Evolutionary conservation across 1,140 invertebrate genomes (phyloP).

Genomic region (Oncopodura yosiiana): DNA sequence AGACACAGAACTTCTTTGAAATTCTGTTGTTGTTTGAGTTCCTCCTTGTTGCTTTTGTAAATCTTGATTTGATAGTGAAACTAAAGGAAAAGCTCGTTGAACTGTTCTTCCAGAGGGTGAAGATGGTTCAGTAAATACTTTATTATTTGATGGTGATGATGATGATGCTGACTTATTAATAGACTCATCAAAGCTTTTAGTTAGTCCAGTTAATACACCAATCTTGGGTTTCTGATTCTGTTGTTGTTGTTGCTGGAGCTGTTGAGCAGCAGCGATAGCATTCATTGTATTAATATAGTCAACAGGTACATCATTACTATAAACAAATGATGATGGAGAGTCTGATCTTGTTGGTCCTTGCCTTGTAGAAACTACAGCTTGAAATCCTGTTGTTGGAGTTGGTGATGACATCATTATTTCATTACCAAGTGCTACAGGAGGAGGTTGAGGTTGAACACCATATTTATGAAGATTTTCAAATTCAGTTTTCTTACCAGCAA

Average conservation of each 20-base stretch:
- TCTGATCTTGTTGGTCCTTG: neutral
- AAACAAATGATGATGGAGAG: too few relatives aligned
- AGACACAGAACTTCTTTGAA: constrained; percentile 10
- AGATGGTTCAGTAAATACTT: too few relatives aligned
- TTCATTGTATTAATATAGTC: too few relatives aligned
- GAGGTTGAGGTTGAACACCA: neutral
- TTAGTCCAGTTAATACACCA: constrained; percentile 17
- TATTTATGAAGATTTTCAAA: neutral
- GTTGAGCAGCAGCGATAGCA: too few relatives aligned
- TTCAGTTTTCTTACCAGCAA: constrained; percentile 2
- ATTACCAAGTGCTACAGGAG: too few relatives aligned
- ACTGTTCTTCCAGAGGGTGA: neutral
- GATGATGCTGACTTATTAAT: constrained; percentile 13
- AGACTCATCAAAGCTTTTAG: constrained; percentile 24
- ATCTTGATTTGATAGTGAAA: too few relatives aligned
- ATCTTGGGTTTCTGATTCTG: constrained; percentile 8
- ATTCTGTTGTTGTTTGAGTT: constrained; percentile 11
- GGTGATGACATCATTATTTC: too few relatives aligned
- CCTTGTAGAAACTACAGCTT: too few relatives aligned
- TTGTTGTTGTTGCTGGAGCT: too few relatives aligned
- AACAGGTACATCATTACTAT: too few relatives aligned
- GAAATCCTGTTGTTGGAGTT: too few relatives aligned
- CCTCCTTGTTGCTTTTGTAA: neutral
- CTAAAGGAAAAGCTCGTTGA: neutral
- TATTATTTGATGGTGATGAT: too few relatives aligned